Evolutionary conservation across 2,113 vertebrate species (phyloP), one percentile per base, ranked within the genome.

Genomic region (Psettodes erumei): DNA sequence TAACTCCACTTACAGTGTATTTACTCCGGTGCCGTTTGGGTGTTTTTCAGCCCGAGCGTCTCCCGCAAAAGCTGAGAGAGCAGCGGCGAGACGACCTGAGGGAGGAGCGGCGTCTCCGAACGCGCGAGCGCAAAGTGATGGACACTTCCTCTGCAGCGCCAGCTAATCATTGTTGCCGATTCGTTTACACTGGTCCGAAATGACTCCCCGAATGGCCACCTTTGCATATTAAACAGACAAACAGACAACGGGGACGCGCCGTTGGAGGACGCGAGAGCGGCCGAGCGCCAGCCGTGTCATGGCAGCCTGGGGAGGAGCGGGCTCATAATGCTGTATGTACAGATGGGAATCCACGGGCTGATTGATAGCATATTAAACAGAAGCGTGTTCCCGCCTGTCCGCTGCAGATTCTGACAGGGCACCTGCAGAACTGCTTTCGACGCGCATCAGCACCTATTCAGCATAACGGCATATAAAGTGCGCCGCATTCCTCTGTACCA

Each of bases 101-200:
- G 80, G 82, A 83, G 54, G 71, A 50, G 66, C 18, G 65, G 72
- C 55, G 56, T 86, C 86, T 90, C 85, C 73, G 35, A 81, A 87
- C 85, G 83, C 85, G 90, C 87, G 81, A 77, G 73, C 85, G 76
- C 75, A 82, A 63, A n/a, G n/a, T 81, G 86, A 93, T 82, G 73
- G 90, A 91, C 88, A 88, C 88, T 89, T 90, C 77, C 80, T 86
- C 77, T 68, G 87, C 83, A 83, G 77, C 56, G 23, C 78, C 75
- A 92, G 91, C 87, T 93, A 88, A 94, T 93, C 87, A 93, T 87
- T 83, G 89, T 75, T 79, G 88, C 85, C 61, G 66, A 78, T 91
- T 92, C 72, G 89, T 94, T 93, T 93, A 92, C 92, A 86, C 89
- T 88, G 89, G 83, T 92, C 62, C 79, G 78, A 85, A 92, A 93